Conservation (phyloP, 37 sponge, comb jelly and placozoan species). For the Hexactinellida sp. region DNA sequence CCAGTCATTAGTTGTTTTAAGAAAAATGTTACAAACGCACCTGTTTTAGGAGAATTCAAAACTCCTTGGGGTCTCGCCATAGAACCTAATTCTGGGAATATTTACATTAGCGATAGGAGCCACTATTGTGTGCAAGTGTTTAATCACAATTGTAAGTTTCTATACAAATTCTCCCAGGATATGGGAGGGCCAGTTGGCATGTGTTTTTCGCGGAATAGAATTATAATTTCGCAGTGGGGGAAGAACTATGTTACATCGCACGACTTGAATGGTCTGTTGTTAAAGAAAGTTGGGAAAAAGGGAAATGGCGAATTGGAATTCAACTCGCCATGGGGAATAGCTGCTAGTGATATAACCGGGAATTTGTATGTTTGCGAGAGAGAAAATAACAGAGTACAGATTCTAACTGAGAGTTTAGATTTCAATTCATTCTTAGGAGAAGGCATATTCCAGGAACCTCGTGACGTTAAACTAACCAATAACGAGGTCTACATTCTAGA, state of each 20-base stretch:
- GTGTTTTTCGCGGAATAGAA: background rate
- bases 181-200: constrained; percentile 8
- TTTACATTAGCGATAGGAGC: background rate
- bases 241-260: background rate
- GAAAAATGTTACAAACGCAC: background rate
- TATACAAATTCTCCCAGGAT: background rate
- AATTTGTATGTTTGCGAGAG: constrained; percentile 21
- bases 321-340: constrained; percentile 19
- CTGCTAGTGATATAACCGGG: background rate
- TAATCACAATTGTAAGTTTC: background rate
- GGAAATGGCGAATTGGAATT: constrained; percentile 18
- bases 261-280: background rate
- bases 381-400: background rate
- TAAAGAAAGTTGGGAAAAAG: background rate
- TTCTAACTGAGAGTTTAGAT: background rate
- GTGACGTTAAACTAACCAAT: background rate
- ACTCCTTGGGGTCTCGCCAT: background rate
- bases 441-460: background rate
- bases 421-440: background rate
- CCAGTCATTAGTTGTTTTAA: background rate
- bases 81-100: background rate
- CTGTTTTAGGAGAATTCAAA: constrained; percentile 3
- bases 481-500: background rate
- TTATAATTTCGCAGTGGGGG: background rate
- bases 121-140: constrained; percentile 9